Conservation (phyloP, 2,888 invertebrate genomes). For the Agrotis ipsilon region DNA sequence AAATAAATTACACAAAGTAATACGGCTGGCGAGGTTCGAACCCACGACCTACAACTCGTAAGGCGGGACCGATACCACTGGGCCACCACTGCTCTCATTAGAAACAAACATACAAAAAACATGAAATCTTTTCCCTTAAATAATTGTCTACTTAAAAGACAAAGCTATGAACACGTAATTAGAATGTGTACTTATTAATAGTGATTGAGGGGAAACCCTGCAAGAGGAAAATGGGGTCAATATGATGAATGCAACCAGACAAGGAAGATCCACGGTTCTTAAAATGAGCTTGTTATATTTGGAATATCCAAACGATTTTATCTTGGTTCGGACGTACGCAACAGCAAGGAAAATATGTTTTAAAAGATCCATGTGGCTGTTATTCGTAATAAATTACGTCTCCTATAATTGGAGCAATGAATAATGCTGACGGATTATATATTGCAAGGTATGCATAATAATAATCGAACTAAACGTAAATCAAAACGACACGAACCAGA, state of each 20-base stretch:
- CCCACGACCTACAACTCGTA: too few species aligned
- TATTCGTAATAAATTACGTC: background rate
- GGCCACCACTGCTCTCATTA: too few species aligned
- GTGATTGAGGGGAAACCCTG: slow-evolving; percentile 43
- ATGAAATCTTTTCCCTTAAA: too few species aligned
- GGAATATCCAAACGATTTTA: slow-evolving; percentile 6
- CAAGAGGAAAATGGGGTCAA: slow-evolving; percentile 40
- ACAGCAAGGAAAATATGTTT: slow-evolving; percentile 13
- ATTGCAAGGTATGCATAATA: slow-evolving; percentile 4
- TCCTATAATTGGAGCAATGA: slow-evolving; percentile 1
- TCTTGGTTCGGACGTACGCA: background rate
- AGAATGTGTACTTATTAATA: background rate
- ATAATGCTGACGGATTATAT: background rate
- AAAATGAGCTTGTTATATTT: background rate
- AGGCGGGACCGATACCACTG: too few species aligned
- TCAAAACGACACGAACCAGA: slow-evolving; percentile 15
- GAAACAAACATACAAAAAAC: too few species aligned
- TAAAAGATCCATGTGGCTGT: background rate
- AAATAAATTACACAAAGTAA: too few species aligned
- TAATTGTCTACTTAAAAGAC: too few species aligned
- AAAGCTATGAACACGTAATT: background rate
- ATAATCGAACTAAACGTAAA: slow-evolving; percentile 3
- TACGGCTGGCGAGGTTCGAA: too few species aligned
- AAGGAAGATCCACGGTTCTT: slow-evolving; percentile 21
- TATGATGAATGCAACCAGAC: background rate